Percentiles rank a stretch among this genome's conserved stretches.
Evolutionary conservation across 2,113 vertebrate species (phyloP).

Genomic region (Amia ocellicauda): DNA sequence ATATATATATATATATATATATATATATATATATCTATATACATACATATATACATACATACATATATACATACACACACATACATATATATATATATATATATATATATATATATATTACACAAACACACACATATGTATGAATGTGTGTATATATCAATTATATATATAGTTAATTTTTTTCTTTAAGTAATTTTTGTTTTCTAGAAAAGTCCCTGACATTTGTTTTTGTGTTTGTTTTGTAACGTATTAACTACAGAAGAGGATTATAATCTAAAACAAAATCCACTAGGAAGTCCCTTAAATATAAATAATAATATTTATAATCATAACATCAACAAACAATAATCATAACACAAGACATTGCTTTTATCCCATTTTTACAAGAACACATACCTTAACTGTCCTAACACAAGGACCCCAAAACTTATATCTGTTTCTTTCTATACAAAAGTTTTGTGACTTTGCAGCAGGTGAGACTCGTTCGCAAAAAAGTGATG

Average conservation of each 20-base stretch:
- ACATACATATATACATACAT: too few species aligned
- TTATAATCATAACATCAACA: constrained; percentile 54
- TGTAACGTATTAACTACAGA: constrained; percentile 16
- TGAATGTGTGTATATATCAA: too few species aligned
- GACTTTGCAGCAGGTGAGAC: constrained; percentile 17
- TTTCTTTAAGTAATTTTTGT: constrained; percentile 44
- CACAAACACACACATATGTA: background rate
- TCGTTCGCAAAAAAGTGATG: constrained; percentile 29
- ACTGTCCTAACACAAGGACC: constrained; percentile 8
- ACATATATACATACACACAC: too few species aligned
- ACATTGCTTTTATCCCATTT: constrained; percentile 49
- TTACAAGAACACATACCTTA: constrained; percentile 26
- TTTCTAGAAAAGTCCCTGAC: constrained; percentile 65
- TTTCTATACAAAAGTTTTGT: background rate
- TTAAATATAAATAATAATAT: constrained; percentile 74
- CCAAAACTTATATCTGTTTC: background rate
- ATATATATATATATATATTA: too few species aligned
- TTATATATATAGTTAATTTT: too few species aligned
- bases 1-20: too few species aligned
- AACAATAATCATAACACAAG: constrained; percentile 45
- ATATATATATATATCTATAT: too few species aligned
- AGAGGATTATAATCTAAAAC: constrained; percentile 61
- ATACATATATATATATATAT: too few species aligned
- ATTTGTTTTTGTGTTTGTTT: constrained; percentile 44
- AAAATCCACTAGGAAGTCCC: constrained; percentile 64